A percentile compares a stretch with the other conserved stretches of the same genome.
These are phyloP conservation scores for Eupelmus urozonus DNA, from an alignment of 2,888 invertebrate genomes.

Conservation along the genomic window DNA sequence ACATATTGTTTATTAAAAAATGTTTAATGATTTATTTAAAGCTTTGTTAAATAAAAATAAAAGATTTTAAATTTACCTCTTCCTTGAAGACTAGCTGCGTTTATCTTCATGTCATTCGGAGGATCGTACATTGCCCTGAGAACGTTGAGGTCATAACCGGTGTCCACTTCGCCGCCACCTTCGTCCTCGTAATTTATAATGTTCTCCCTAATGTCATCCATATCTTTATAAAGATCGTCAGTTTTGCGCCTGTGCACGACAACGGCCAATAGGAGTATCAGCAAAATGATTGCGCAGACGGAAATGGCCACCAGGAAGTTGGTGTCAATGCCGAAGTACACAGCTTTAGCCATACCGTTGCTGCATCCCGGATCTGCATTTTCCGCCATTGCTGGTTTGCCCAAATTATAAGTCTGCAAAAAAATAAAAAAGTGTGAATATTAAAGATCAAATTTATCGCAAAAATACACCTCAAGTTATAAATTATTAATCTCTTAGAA, in stretches of 20 bases:
- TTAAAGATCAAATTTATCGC: too few relatives aligned
- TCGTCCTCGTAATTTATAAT: slow-evolving; percentile 99
- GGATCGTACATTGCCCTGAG: slow-evolving; percentile 84
- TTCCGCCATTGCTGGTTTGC: slow-evolving; percentile 85
- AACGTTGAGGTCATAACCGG: slow-evolving; percentile 92
- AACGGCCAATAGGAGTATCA: slow-evolving; percentile 91
- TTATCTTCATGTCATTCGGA: slow-evolving; percentile 79
- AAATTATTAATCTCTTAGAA: slow-evolving; percentile 10
- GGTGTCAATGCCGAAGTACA: slow-evolving; percentile 88
- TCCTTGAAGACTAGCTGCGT: slow-evolving; percentile 75
- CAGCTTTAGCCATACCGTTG: slow-evolving; percentile 85
- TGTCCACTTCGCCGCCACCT: slow-evolving; percentile 98
- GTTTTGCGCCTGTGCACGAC: slow-evolving; percentile 93
- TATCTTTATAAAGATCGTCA: slow-evolving; percentile 92
- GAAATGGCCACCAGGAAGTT: slow-evolving; percentile 94
- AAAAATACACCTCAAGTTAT: background rate
- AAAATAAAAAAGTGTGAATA: slow-evolving; percentile 26
- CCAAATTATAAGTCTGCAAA: slow-evolving; percentile 93
- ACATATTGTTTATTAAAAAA: background rate
- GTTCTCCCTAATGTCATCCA: slow-evolving; percentile 97
- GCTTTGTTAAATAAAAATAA: background rate
- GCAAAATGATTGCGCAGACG: slow-evolving; percentile 89
- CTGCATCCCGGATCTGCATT: slow-evolving; percentile 88
- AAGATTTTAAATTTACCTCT: slow-evolving; percentile 76
- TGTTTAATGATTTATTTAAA: background rate